Evolutionary conservation across 1,140 invertebrate species (phyloP).

Genomic region (Drosophila pachea): DNA sequence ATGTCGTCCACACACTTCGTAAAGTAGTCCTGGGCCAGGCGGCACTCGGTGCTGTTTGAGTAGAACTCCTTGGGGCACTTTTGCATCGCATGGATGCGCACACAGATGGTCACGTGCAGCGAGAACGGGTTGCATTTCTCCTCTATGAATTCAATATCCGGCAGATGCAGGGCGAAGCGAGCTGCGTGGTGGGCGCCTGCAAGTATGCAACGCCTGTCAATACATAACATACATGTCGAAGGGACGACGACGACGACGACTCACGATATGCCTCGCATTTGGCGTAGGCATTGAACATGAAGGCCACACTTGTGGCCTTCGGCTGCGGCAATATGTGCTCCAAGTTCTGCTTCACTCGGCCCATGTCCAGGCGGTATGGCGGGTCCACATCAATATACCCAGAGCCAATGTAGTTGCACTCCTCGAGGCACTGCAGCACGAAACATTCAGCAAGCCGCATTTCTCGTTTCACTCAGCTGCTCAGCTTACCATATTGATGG

Average conservation of each 20-base stretch:
- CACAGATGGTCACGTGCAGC: conserved; percentile 56
- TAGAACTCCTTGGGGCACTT: conserved; percentile 55
- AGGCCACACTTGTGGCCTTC: conserved; percentile 32
- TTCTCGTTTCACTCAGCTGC: not conserved
- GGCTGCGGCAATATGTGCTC: conserved; percentile 45
- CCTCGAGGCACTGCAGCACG: conserved; percentile 54
- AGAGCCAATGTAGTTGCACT: conserved; percentile 54
- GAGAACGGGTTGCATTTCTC: conserved; percentile 59
- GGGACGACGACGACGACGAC: not conserved
- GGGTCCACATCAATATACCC: conserved; percentile 63
- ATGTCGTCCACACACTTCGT: conserved; percentile 57
- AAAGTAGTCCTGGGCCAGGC: conserved; percentile 50
- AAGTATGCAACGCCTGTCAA: conserved; percentile 14
- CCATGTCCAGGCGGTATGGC: conserved; percentile 53
- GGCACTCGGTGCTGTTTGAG: conserved; percentile 43
- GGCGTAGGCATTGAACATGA: conserved; percentile 49
- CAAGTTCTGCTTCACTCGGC: conserved; percentile 42
- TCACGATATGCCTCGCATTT: conserved; percentile 53
- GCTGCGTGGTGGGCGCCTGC: conserved; percentile 28
- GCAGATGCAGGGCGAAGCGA: conserved; percentile 50
- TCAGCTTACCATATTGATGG: conserved; percentile 61
- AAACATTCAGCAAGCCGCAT: not conserved
- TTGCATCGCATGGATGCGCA: conserved; percentile 61
- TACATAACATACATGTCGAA: not conserved
- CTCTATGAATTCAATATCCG: conserved; percentile 59